Conservation (phyloP, 2,888 invertebrate species). For the Plebejus melissa region DNA sequence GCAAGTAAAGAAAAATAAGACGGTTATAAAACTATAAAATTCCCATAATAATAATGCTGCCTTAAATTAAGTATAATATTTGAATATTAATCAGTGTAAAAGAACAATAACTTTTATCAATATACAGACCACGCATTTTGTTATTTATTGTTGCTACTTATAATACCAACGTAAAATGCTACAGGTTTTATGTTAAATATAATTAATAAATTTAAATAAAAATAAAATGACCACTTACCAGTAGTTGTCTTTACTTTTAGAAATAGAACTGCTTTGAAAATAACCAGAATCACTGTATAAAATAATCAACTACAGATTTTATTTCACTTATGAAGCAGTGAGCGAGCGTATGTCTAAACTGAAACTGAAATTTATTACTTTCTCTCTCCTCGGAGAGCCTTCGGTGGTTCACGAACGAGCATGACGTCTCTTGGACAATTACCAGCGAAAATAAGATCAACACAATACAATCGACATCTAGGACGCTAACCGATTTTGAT, state of each 20-base stretch:
- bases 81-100: too few relatives aligned
- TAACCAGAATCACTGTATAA: not conserved
- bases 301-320: not conserved
- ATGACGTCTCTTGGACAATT: conserved; percentile 71
- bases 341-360: conserved; percentile 55
- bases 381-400: conserved; percentile 56
- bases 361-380: conserved; percentile 69
- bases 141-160: too few relatives aligned
- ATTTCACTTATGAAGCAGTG: conserved; percentile 48
- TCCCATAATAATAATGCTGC: too few relatives aligned
- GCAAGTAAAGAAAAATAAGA: too few relatives aligned
- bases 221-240: not conserved
- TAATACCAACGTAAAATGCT: too few relatives aligned
- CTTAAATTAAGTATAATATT: too few relatives aligned
- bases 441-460: conserved; percentile 72
- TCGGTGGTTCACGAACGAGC: conserved; percentile 46
- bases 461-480: conserved; percentile 67
- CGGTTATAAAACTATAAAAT: too few relatives aligned
- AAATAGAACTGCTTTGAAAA: not conserved
- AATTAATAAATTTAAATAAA: not conserved
- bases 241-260: not conserved
- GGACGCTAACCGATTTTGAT: conserved; percentile 67
- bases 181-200: too few relatives aligned
- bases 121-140: too few relatives aligned
- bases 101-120: too few relatives aligned